Evolutionary conservation across 2,888 invertebrate genomes (phyloP).

Genomic region (Coremacera marginata): DNA sequence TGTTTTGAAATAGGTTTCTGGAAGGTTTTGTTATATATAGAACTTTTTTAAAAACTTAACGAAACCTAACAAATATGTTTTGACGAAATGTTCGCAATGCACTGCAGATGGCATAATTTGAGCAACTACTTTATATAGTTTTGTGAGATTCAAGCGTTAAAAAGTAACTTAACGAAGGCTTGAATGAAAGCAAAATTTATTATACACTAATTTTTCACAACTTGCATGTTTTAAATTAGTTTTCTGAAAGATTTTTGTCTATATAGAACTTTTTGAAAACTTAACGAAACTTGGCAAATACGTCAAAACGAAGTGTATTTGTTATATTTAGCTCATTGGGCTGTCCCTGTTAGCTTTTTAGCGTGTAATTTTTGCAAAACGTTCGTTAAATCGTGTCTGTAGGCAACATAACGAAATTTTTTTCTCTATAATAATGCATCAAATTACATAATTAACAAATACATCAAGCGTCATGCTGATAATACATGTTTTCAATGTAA

Average conservation of each 20-base stretch:
- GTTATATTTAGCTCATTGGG: background rate
- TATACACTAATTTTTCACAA: too few relatives aligned
- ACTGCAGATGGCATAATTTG: too few relatives aligned
- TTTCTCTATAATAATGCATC: background rate
- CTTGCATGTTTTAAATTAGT: too few relatives aligned
- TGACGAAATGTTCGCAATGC: too few relatives aligned
- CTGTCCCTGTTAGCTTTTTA: too few relatives aligned
- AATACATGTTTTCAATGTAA: slow-evolving; percentile 4
- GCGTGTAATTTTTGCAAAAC: too few relatives aligned
- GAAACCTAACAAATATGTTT: background rate
- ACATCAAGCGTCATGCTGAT: background rate
- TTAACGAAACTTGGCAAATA: background rate
- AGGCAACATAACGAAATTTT: background rate
- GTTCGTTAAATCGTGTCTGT: too few relatives aligned
- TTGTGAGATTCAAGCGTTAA: background rate
- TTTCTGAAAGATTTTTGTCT: too few relatives aligned
- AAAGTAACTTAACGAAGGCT: too few relatives aligned
- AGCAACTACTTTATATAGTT: too few relatives aligned
- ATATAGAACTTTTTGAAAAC: background rate
- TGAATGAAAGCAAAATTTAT: too few relatives aligned
- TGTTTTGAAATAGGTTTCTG: too few relatives aligned
- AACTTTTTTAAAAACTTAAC: background rate
- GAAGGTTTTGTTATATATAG: background rate
- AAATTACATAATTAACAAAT: background rate
- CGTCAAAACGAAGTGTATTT: background rate